Percentiles rank a stretch among this genome's conserved stretches.
Evolutionary conservation across 2,113 vertebrate genomes (phyloP).

Genomic region (Burhinus oedicnemus): DNA sequence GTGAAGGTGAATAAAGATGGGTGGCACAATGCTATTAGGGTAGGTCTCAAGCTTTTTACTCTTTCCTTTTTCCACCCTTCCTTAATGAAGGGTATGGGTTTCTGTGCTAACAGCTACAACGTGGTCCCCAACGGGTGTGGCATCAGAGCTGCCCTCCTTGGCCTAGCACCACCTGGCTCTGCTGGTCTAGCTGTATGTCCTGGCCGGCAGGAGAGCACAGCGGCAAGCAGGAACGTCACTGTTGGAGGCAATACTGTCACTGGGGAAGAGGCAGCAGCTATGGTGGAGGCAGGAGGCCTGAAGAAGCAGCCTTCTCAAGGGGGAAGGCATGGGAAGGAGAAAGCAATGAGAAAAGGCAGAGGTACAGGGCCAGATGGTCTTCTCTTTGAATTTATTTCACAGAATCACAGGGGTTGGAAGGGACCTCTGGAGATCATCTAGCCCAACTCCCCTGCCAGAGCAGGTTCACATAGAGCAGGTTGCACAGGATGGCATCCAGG

Average conservation of each 20-base stretch:
- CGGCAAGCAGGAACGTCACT: rapidly evolving
- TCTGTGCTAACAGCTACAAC: not conserved
- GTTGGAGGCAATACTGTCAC: rapidly evolving
- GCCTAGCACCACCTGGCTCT: not conserved
- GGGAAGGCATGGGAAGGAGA: not conserved
- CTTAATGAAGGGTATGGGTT: not conserved
- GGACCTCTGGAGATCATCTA: too few relatives aligned
- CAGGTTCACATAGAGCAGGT: too few relatives aligned
- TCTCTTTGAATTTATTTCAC: not conserved
- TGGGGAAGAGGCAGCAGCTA: not conserved
- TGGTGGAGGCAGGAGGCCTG: not conserved
- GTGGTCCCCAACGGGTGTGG: not conserved
- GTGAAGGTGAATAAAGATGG: not conserved
- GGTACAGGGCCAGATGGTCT: not conserved
- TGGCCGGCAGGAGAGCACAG: not conserved
- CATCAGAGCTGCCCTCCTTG: not conserved
- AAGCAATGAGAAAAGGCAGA: not conserved
- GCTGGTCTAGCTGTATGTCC: not conserved
- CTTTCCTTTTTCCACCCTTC: not conserved
- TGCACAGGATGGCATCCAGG: too few relatives aligned
- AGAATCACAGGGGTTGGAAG: too few relatives aligned
- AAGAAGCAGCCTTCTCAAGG: not conserved
- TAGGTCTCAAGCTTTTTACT: not conserved
- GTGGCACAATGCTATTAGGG: not conserved
- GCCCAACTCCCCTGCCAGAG: too few relatives aligned